Evolutionary conservation across 2,888 invertebrate species (phyloP).

Genomic region (Allygus modestus): DNA sequence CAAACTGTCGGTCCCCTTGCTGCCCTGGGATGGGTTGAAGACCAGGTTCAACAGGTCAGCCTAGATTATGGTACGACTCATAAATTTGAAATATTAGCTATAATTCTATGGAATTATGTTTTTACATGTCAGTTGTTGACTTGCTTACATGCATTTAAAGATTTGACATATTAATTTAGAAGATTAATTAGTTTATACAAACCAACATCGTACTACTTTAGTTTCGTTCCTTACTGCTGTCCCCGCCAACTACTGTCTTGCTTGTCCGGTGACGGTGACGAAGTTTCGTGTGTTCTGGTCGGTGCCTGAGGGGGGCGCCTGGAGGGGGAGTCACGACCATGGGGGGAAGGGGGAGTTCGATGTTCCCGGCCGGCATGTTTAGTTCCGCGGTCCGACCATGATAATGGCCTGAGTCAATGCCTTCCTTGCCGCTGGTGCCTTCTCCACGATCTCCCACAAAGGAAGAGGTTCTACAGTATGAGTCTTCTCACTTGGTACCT

Average conservation of each 20-base stretch:
- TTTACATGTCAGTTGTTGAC: no score
- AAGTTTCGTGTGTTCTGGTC: neutral
- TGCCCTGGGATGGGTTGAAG: no score
- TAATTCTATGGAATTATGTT: no score
- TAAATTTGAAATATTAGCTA: no score
- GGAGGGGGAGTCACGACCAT: conserved; percentile 5
- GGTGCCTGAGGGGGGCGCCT: neutral
- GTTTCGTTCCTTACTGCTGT: no score
- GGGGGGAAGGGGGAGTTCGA: conserved; percentile 5
- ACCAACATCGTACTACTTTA: no score
- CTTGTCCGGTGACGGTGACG: neutral
- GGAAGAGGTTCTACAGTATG: neutral
- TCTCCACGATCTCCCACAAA: conserved; percentile 1
- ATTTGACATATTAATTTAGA: no score
- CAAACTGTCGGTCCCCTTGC: no score
- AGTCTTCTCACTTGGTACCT: neutral
- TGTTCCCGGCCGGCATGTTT: conserved; percentile 1
- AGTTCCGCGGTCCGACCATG: conserved; percentile 40
- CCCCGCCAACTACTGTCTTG: neutral
- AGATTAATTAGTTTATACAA: no score
- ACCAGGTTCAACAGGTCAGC: no score
- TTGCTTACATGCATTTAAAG: no score
- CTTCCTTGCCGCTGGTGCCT: neutral
- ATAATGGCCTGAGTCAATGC: conserved; percentile 47
- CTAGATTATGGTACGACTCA: no score